These are phyloP conservation scores for Helarctos malayanus DNA, from an alignment of 2,797 vertebrate species.

Conservation along the genomic window DNA sequence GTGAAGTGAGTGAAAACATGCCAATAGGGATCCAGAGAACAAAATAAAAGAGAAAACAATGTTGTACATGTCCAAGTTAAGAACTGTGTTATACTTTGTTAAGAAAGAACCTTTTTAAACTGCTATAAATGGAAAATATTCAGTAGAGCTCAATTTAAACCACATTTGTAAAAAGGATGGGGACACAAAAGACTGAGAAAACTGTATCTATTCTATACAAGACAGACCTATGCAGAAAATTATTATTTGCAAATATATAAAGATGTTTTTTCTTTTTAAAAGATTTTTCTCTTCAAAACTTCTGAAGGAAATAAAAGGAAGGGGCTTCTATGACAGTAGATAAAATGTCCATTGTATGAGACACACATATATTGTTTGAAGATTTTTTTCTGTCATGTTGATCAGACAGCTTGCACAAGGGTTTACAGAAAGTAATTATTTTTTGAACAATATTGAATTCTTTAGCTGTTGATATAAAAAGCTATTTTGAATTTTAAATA, in stretches of 20 bases:
- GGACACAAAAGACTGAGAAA: slow-evolving; percentile 58
- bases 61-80: background rate
- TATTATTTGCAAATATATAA: slow-evolving; percentile 71
- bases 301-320: slow-evolving; percentile 58
- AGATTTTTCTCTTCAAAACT: slow-evolving; percentile 45
- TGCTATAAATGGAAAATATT: slow-evolving; percentile 32
- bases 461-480: slow-evolving; percentile 61
- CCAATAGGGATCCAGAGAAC: background rate
- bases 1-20: background rate
- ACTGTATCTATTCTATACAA: background rate
- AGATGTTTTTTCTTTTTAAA: slow-evolving; percentile 44
- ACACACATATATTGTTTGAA: slow-evolving; percentile 61
- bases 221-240: slow-evolving; percentile 51
- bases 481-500: slow-evolving; percentile 39
- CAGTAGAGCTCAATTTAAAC: background rate
- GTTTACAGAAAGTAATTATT: slow-evolving; percentile 66
- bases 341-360: slow-evolving; percentile 60
- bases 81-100: background rate
- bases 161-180: slow-evolving; percentile 42
- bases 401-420: slow-evolving; percentile 35
- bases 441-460: slow-evolving; percentile 41
- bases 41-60: background rate
- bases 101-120: background rate
- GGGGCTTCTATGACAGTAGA: slow-evolving; percentile 15
- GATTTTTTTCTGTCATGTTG: background rate